Base-by-base conservation (phyloP, 1,140 invertebrate species). In the Bombus pyrosoma region DNA sequence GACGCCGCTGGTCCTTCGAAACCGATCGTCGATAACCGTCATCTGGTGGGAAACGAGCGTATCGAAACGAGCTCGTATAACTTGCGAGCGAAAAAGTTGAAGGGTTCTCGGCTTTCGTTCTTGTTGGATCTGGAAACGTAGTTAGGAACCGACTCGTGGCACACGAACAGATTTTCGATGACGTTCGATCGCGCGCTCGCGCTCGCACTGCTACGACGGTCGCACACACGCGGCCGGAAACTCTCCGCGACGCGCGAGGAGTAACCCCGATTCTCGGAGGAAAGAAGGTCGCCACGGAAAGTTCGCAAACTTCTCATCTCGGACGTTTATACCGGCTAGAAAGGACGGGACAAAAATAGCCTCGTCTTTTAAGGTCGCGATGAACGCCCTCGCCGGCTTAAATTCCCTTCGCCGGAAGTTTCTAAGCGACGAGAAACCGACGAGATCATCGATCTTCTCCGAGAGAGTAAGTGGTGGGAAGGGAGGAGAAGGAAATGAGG, bases 281-380 rank as follows among this genome's bases (percentile, higher is more conserved):
- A 79, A 85, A 80, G 77, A 73, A 72, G 71, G 69, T 73, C 77
- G 76, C 15, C 75, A 64, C 53, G 59, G 39, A 72, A 84, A 79
- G 81, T 71, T 76, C 73, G 81, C 82, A 83, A 83, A 86, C 85
- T 86, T 86, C 68, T 87, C 86, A 78, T 83, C 69, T 82, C 76
- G 62, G 87, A 73, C 53, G 89, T 87, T 90, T 64, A 76, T 76
- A 32, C 43, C 28, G 78, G 68, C 37, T 25, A 66, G 82, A 80
- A 82, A 87, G 71, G 79, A 71, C 71, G 59, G 37, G 79, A 90
- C 85, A 59, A 82, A 87, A 90, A 90, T 90, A 90, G 75, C 88
- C 66, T 43, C 71, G 88, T 87, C 86, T 86, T 90, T 90, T 90
- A 87, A 84, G 79, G 81, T 89, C 82, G 82, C 86, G 59, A 87